Evolutionary conservation across 2,888 invertebrate genomes (phyloP).

Genomic region (Epiblema foenella): DNA sequence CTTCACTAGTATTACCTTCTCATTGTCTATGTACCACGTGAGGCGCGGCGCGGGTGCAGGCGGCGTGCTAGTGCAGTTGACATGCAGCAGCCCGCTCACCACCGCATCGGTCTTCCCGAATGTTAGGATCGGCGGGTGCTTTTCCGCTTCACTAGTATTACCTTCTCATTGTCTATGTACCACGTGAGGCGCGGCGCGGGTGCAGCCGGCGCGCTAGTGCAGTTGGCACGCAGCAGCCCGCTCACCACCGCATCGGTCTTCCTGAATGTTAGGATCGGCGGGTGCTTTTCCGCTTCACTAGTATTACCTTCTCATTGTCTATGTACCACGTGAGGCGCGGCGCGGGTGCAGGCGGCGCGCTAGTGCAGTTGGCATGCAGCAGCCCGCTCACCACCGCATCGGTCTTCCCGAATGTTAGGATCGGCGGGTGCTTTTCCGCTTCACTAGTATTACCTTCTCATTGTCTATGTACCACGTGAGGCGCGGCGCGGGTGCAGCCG

Average conservation of each 20-base stretch:
- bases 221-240: slow-evolving; percentile 89
- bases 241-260: slow-evolving; percentile 89
- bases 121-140: slow-evolving; percentile 88
- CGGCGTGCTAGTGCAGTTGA: slow-evolving; percentile 90
- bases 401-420: slow-evolving; percentile 89
- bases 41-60: slow-evolving; percentile 90
- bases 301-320: slow-evolving; percentile 88
- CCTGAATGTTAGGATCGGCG: slow-evolving; percentile 89
- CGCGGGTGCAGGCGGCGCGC: slow-evolving; percentile 89
- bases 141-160: slow-evolving; percentile 85
- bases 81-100: slow-evolving; percentile 88
- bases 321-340: slow-evolving; percentile 91
- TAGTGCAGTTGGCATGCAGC: slow-evolving; percentile 90
- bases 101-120: slow-evolving; percentile 89
- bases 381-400: slow-evolving; percentile 89
- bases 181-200: slow-evolving; percentile 90
- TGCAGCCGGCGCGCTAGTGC: slow-evolving; percentile 89
- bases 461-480: slow-evolving; percentile 92
- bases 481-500: slow-evolving; percentile 89
- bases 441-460: slow-evolving; percentile 86
- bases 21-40: slow-evolving; percentile 91
- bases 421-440: slow-evolving; percentile 88
- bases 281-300: slow-evolving; percentile 86
- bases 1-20: slow-evolving; percentile 86
- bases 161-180: slow-evolving; percentile 91